Percentiles rank a stretch among this genome's conserved stretches.
Evolutionary conservation across 1,140 invertebrate species (phyloP).

Genomic region (Brachystomella parvula): DNA sequence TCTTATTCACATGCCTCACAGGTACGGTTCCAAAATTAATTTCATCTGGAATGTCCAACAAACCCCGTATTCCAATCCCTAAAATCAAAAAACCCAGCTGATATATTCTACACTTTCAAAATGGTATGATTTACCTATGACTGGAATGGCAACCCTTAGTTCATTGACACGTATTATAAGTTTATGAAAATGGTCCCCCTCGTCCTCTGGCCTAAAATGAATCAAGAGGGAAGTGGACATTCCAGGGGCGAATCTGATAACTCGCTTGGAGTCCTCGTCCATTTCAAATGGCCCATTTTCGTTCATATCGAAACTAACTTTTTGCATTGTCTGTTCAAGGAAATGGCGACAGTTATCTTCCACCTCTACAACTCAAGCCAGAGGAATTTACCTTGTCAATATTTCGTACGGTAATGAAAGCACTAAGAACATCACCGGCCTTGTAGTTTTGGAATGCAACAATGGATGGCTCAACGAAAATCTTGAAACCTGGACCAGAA

Average conservation of each 20-base stretch:
- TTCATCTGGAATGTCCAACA: slow-evolving; percentile 47
- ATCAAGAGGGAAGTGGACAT: slow-evolving; percentile 23
- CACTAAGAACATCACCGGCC: slow-evolving; percentile 39
- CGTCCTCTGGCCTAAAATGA: slow-evolving; percentile 23
- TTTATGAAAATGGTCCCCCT: slow-evolving; percentile 27
- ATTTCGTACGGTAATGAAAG: slow-evolving; percentile 43
- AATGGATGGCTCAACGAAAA: slow-evolving; percentile 26
- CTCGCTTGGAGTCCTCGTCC: slow-evolving; percentile 11
- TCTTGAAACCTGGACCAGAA: slow-evolving; percentile 11
- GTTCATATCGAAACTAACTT: slow-evolving; percentile 28
- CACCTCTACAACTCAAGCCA: too few relatives aligned
- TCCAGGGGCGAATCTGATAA: slow-evolving; percentile 29
- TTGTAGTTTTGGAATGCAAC: slow-evolving; percentile 42
- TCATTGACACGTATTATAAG: slow-evolving; percentile 18
- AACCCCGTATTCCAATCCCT: slow-evolving; percentile 45
- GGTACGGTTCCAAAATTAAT: slow-evolving; percentile 43
- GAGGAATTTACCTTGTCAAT: slow-evolving; percentile 41
- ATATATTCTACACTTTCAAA: not conserved
- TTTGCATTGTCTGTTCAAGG: slow-evolving; percentile 21
- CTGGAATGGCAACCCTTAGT: slow-evolving; percentile 23
- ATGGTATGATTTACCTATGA: slow-evolving; percentile 15
- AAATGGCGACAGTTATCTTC: too few relatives aligned
- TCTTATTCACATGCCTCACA: slow-evolving; percentile 43
- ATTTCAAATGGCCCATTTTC: slow-evolving; percentile 24
- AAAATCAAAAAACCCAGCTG: not conserved